Evolutionary conservation across 1,140 invertebrate genomes (phyloP), one percentile per base, ranked within the genome.

Genomic region (Polypedilum vanderplanki): DNA sequence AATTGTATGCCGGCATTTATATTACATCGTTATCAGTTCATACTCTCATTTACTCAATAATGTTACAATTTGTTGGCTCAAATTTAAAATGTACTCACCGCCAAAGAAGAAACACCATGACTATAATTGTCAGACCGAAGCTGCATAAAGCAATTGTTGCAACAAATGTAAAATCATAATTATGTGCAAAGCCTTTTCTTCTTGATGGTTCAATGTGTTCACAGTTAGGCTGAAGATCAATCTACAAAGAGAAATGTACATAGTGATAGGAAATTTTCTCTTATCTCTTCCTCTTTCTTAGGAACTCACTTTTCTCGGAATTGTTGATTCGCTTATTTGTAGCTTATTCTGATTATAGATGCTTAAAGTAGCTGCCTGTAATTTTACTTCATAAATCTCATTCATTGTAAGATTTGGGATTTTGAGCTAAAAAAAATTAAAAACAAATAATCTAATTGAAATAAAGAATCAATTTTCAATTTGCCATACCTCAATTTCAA

Each of bases 371-470:
- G 88, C 89, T 41, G 88, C 92, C 75, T 87, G 85, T 40, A 94
- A 86, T 82, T 88, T 88, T 24, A 93, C 86, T 81, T 92, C 90
- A 81, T 93, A 93, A 80, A 90, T 84, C 1, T 87, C 87, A 81
- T 92, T 88, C 76, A 88, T 87, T 73, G 90, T 92, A 74, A 93
- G 84, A 81, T 94, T 93, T 75, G 87, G 86, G 76, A 93, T 86
- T 41, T 87, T 85, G 81, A 88, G 88, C 90, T 93, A 67, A 20
- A 70, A 70, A 18, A 70, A 70, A 20, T 70, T 10, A 70, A 7
- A 70, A 18, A 9, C 3, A 20, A 20, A 20, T 70, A 20, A 18
- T 9, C 5, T 70, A n/a, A 8, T 67, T 67, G 20, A 20, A 20
- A 20, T 7, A 10, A 70, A 9, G 9, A 18, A 67, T 7, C 17